Conservation (phyloP, 2,113 vertebrate genomes). For the Campylomormyrus tamandua region DNA sequence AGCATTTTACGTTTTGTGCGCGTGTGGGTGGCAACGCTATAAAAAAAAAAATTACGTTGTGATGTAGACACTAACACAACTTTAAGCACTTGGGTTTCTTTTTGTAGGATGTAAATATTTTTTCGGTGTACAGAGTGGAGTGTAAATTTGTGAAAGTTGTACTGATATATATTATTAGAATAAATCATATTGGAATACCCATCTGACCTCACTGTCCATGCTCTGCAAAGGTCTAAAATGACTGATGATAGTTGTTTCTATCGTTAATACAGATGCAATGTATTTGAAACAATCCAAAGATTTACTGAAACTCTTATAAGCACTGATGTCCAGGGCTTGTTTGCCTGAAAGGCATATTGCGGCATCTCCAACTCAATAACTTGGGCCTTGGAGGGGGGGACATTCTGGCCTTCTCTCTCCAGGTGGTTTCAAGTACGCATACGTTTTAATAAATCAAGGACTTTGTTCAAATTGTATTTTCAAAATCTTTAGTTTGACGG, state of each 20-base stretch:
- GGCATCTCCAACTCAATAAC: constrained; percentile 31
- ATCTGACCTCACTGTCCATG: not conserved
- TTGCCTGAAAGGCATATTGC: not conserved
- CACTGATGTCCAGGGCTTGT: constrained; percentile 14
- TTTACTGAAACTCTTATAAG: not conserved
- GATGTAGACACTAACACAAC: constrained; percentile 64
- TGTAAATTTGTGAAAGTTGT: constrained; percentile 64
- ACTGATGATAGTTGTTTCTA: not conserved
- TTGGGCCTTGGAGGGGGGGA: constrained; percentile 33
- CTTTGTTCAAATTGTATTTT: constrained; percentile 44
- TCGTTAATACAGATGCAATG: not conserved
- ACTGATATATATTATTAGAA: constrained; percentile 53
- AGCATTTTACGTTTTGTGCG: constrained; percentile 38
- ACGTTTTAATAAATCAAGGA: constrained; percentile 45
- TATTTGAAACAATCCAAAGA: not conserved
- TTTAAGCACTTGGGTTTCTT: constrained; percentile 65
- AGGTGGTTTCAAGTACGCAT: constrained; percentile 23
- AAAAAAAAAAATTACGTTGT: constrained; percentile 34
- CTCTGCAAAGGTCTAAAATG: not conserved
- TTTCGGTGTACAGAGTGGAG: constrained; percentile 59
- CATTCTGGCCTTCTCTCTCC: constrained; percentile 13
- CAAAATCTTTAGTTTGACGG: constrained; percentile 29
- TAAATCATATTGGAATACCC: constrained; percentile 54
- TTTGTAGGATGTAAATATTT: constrained; percentile 60
- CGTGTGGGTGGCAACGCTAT: constrained; percentile 42